Base-by-base conservation (phyloP, 2,888 invertebrate genomes). In the Congeria kusceri region DNA sequence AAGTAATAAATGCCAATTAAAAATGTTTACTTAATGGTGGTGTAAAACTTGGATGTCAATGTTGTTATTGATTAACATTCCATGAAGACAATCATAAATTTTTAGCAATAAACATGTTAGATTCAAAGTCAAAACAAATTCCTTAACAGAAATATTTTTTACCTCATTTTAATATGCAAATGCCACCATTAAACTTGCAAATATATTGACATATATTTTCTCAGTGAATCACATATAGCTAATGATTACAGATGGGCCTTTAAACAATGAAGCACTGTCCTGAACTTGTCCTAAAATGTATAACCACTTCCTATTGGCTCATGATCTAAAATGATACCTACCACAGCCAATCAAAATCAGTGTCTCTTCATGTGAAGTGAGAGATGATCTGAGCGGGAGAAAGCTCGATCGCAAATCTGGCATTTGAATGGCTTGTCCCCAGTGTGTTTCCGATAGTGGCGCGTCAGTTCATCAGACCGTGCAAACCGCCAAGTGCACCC, bases 291-390 rank as follows among this genome's bases (percentile, higher is more conserved):
- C 1, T 25, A 11, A 23, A 20, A 11, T 53, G 20, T 53, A 53
- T n/a, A 53, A 9, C 18, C n/a, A 20, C 11, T 23, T 5, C 11
- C 25, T 20, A 53, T 53, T 53, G 53, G 53, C 53, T 25, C 3
- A 53, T 53, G 53, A 15, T 3, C 3, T 11, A 23, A 20, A 53
- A 23, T 5, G 25, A 23, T 18, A 53, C 53, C 25, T 53, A 53
- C 53, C 53, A 53, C 53, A 53, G 53, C 53, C 5, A 53, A 53
- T 53, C 53, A 65, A 53, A 27, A 39, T 90, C 87, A 91, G 89
- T 95, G 95, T 77, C 95, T 92, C 90, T 95, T 95, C 95, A 95
- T 95, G 91, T 95, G 95, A 47, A 95, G 94, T 18, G 95, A 95
- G 72, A 95, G 93, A 87, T 96, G 95, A 88, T 95, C 95, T 5